These are phyloP conservation scores for Deilephila elpenor DNA, from an alignment of 2,888 invertebrate genomes.

Conservation along the genomic window DNA sequence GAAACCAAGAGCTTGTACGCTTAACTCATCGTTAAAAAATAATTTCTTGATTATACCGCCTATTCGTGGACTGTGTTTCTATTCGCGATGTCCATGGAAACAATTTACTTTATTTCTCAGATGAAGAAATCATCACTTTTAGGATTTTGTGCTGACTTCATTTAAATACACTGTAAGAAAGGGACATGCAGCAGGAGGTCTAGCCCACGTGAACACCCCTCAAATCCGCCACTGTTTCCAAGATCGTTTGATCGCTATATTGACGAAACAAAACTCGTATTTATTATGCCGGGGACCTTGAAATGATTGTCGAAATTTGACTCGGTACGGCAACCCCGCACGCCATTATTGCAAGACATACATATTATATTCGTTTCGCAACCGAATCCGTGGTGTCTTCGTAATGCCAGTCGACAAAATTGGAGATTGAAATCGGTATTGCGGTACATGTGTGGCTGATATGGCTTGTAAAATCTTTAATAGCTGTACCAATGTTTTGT, in stretches of 20 bases:
- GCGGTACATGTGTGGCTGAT: constrained; percentile 1
- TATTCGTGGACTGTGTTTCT: too few relatives aligned
- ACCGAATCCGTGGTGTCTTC: constrained; percentile 3
- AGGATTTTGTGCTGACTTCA: too few relatives aligned
- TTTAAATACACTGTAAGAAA: background rate
- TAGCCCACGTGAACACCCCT: background rate
- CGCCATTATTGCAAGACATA: constrained; percentile 16
- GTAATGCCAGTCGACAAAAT: constrained; percentile 4
- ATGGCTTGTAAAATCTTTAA: background rate
- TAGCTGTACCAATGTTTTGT: background rate
- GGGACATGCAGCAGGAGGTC: background rate
- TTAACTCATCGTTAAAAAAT: too few relatives aligned
- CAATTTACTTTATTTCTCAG: too few relatives aligned
- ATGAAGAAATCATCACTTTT: too few relatives aligned
- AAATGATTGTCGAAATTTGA: constrained; percentile 21
- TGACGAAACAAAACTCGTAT: constrained; percentile 21
- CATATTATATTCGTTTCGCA: constrained; percentile 16
- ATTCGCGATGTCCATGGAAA: too few relatives aligned
- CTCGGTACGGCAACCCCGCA: background rate
- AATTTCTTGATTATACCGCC: too few relatives aligned
- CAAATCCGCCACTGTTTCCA: background rate
- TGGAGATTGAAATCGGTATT: constrained; percentile 1
- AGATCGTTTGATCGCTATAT: background rate
- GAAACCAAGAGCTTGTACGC: too few relatives aligned
- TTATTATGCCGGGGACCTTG: constrained; percentile 18